Evolutionary conservation across 2,797 vertebrate species (phyloP).

Genomic region (Craterocephalus amniculus): DNA sequence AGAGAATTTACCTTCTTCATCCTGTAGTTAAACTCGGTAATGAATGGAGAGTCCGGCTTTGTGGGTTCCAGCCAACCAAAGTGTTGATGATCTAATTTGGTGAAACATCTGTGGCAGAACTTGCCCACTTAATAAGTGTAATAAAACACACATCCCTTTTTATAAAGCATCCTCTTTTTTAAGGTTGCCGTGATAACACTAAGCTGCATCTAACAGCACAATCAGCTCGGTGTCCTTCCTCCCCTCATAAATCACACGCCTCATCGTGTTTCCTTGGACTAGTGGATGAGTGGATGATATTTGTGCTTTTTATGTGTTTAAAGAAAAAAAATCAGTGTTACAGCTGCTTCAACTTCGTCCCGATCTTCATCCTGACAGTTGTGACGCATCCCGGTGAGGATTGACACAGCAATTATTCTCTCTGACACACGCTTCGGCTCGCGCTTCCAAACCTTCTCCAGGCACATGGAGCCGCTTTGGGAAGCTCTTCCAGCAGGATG

Average conservation of each 20-base stretch:
- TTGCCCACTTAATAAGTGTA: constrained; percentile 43
- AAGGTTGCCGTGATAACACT: constrained; percentile 24
- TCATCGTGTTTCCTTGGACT: neutral
- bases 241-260: constrained; percentile 11
- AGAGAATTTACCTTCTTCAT: constrained; percentile 26
- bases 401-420: constrained; percentile 74
- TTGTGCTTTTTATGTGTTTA: too few species aligned
- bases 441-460: constrained; percentile 53
- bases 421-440: constrained; percentile 55
- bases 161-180: constrained; percentile 14
- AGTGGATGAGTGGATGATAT: neutral
- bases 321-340: too few species aligned
- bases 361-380: constrained; percentile 62
- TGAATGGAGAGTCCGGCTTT: constrained; percentile 38
- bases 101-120: constrained; percentile 43
- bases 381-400: constrained; percentile 63
- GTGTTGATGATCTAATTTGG: constrained; percentile 45
- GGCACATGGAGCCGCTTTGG: constrained; percentile 52
- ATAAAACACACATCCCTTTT: constrained; percentile 36
- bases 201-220: constrained; percentile 14
- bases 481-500: constrained; percentile 31
- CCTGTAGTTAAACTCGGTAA: constrained; percentile 22
- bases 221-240: neutral
- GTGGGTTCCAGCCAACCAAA: constrained; percentile 1
- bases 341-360: constrained; percentile 48